A percentile compares a stretch with the other conserved stretches of the same genome.
phyloP scores from a whole-genome alignment of 2,888 invertebrate genomes.

The Cataglyphis altisquamis region DNA sequence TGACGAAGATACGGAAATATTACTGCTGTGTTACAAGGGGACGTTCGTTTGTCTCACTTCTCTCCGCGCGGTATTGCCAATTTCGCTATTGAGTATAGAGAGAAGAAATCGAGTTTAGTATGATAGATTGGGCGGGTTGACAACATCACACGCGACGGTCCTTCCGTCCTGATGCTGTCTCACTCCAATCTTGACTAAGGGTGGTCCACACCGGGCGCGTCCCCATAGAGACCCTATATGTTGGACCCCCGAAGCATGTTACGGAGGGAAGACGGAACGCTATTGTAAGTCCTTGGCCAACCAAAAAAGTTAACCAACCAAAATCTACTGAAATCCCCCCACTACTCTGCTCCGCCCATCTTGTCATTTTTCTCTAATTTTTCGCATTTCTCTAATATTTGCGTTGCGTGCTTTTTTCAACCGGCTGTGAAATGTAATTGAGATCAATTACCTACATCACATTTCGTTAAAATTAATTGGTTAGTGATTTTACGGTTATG shows the following conservation, averaged over 20 bases:
- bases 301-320: slow-evolving; percentile 81
- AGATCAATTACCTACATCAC: not conserved
- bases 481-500: not conserved
- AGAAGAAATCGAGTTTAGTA: slow-evolving; percentile 84
- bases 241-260: slow-evolving; percentile 70
- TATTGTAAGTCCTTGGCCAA: slow-evolving; percentile 76
- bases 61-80: slow-evolving; percentile 71
- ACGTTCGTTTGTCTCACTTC: slow-evolving; percentile 68
- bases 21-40: slow-evolving; percentile 50
- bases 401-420: not conserved
- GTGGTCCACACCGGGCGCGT: slow-evolving; percentile 74
- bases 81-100: slow-evolving; percentile 80
- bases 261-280: slow-evolving; percentile 69
- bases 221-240: slow-evolving; percentile 70
- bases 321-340: slow-evolving; percentile 79
- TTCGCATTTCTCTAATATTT: slow-evolving; percentile 30
- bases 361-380: slow-evolving; percentile 65
- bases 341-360: slow-evolving; percentile 78
- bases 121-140: slow-evolving; percentile 85
- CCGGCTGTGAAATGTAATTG: not conserved
- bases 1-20: slow-evolving; percentile 59
- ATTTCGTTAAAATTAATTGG: not conserved
- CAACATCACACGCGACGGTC: slow-evolving; percentile 76
- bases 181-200: slow-evolving; percentile 68
- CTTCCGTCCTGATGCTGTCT: slow-evolving; percentile 56